phyloP scores from a whole-genome alignment of 2,113 vertebrate species.

The Podocnemis expansa region DNA sequence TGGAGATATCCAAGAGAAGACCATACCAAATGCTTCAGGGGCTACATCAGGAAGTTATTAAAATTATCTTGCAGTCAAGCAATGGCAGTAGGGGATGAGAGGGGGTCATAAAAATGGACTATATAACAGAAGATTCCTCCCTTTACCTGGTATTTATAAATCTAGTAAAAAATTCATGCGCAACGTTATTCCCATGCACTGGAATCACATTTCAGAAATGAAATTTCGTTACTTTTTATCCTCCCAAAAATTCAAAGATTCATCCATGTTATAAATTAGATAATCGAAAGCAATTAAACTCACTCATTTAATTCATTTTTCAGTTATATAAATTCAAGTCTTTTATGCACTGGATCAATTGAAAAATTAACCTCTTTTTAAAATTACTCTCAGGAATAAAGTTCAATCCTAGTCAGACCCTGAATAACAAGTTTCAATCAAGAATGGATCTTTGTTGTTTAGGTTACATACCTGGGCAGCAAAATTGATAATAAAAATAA shows the following conservation, averaged over 20 bases:
- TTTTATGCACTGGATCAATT: not conserved
- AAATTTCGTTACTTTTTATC: accelerated
- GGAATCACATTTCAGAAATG: not conserved
- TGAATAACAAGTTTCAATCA: not conserved
- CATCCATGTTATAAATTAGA: not conserved
- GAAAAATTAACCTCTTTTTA: not conserved
- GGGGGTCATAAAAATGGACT: not conserved
- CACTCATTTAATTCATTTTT: not conserved
- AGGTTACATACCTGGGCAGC: not conserved
- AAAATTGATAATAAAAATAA: conserved; percentile 53
- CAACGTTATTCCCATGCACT: not conserved
- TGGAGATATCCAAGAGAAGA: accelerated
- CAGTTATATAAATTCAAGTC: not conserved
- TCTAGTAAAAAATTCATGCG: not conserved
- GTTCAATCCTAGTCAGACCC: not conserved
- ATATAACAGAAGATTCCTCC: not conserved
- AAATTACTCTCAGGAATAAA: not conserved
- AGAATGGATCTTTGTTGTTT: conserved; percentile 13
- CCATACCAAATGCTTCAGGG: not conserved
- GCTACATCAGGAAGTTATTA: not conserved
- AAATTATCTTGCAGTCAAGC: not conserved
- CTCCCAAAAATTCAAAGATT: not conserved
- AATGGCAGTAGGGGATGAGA: not conserved
- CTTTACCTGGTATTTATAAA: not conserved
- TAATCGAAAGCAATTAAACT: not conserved